phyloP scores from a whole-genome alignment of 2,797 vertebrate genomes.

The Alauda arvensis region DNA sequence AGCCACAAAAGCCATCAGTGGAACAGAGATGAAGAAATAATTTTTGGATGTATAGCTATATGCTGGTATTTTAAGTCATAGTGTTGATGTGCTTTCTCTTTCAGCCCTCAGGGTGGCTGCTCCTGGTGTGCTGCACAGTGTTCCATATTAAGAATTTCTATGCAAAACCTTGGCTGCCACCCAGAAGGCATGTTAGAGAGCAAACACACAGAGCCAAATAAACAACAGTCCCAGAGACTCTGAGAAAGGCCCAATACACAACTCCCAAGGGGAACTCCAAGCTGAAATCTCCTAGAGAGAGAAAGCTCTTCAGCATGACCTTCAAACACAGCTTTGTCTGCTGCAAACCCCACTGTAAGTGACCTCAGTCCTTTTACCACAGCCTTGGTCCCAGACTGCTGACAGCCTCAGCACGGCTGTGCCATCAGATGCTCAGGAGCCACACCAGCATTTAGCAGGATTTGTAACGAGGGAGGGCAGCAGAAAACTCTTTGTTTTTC shows the following conservation, averaged over 20 bases:
- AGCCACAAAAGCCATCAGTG: neutral
- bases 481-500: neutral
- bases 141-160: conserved; percentile 24
- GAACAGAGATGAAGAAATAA: neutral
- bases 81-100: conserved; percentile 3
- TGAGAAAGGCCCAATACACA: neutral
- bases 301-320: neutral
- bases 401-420: neutral
- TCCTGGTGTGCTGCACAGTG: neutral
- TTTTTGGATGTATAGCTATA: neutral
- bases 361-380: neutral
- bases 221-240: neutral
- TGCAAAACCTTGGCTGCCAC: conserved; percentile 17
- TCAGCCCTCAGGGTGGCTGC: conserved; percentile 19
- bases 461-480: neutral
- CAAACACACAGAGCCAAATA: neutral
- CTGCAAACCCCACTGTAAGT: neutral
- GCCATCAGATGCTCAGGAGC: neutral
- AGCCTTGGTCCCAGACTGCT: neutral
- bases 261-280: neutral
- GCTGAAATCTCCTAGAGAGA: neutral
- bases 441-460: neutral
- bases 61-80: neutral
- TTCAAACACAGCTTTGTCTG: neutral
- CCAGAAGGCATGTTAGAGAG: neutral